These are phyloP conservation scores for Xenopus borealis DNA, from an alignment of 2,113 vertebrate genomes.

Conservation along the genomic window DNA sequence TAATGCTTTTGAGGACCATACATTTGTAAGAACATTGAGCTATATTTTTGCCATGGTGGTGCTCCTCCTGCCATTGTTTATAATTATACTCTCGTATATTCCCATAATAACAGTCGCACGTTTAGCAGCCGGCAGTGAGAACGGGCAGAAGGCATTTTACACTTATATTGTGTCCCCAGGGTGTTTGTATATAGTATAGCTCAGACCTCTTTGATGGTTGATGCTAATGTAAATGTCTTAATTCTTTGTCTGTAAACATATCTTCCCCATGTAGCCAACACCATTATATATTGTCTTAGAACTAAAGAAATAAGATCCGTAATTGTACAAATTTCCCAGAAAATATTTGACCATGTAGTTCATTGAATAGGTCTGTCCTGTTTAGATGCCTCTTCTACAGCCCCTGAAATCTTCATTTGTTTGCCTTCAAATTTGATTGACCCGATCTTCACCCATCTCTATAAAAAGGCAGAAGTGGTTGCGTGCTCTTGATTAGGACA, in stretches of 20 bases:
- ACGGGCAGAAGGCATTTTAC: slow-evolving; percentile 15
- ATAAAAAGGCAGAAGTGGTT: too few relatives aligned
- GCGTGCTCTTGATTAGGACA: too few relatives aligned
- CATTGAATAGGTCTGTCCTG: too few relatives aligned
- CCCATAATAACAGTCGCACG: not conserved
- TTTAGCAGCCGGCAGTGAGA: not conserved
- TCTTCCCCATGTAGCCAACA: slow-evolving; percentile 12
- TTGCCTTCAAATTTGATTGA: too few relatives aligned
- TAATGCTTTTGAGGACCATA: not conserved
- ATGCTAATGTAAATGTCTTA: slow-evolving; percentile 2
- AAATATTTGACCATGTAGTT: too few relatives aligned
- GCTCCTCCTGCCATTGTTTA: not conserved
- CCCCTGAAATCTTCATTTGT: too few relatives aligned
- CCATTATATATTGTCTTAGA: slow-evolving; percentile 25
- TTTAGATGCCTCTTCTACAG: too few relatives aligned
- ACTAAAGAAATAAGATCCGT: slow-evolving; percentile 6
- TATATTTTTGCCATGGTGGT: not conserved
- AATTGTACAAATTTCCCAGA: too few relatives aligned
- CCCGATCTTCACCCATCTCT: too few relatives aligned
- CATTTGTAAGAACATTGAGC: too few relatives aligned
- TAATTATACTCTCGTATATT: slow-evolving; percentile 24
- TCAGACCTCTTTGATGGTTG: not conserved
- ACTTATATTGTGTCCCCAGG: slow-evolving; percentile 9
- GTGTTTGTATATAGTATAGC: slow-evolving; percentile 4
- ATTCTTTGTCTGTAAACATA: slow-evolving; percentile 6